Evolutionary conservation across 2,113 vertebrate genomes (phyloP).

Genomic region (Labrus mixtus): DNA sequence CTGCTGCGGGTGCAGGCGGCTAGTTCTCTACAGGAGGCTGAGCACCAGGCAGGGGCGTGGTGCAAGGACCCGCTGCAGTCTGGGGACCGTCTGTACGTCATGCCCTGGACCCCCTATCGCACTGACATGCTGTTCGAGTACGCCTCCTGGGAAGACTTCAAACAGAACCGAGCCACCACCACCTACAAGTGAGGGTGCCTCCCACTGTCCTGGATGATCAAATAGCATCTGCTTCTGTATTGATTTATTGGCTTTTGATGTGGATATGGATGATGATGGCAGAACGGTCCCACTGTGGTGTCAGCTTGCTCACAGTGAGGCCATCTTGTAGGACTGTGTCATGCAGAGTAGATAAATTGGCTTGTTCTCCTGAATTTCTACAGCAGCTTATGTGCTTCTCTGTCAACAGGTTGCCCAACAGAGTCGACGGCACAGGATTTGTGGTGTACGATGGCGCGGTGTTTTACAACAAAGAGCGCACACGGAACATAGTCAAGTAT

Average conservation of each 20-base stretch:
- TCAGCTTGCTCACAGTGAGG: conserved; percentile 37
- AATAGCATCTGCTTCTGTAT: conserved; percentile 64
- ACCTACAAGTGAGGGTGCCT: conserved; percentile 88
- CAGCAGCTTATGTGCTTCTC: conserved; percentile 25
- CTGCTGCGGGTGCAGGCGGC: conserved; percentile 89
- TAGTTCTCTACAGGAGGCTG: conserved; percentile 90
- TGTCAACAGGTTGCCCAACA: conserved; percentile 88
- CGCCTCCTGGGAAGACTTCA: conserved; percentile 93
- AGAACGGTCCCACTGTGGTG: conserved; percentile 41
- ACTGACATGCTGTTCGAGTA: conserved; percentile 95
- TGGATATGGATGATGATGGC: conserved; percentile 47
- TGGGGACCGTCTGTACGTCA: conserved; percentile 93
- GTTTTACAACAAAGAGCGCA: conserved; percentile 98
- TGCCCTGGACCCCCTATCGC: conserved; percentile 96
- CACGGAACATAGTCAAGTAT: conserved; percentile 94
- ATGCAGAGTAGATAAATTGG: conserved; percentile 36
- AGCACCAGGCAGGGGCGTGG: conserved; percentile 95
- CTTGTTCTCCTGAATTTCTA: conserved; percentile 13
- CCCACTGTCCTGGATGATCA: conserved; percentile 69
- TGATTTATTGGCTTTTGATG: conserved; percentile 68
- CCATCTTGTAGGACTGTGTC: conserved; percentile 36
- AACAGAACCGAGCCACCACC: conserved; percentile 89
- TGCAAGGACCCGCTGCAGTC: conserved; percentile 96
- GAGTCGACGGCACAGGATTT: conserved; percentile 94
- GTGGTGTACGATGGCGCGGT: conserved; percentile 96